Conservation (phyloP, 1,140 invertebrate species). For the Meloidogyne chitwoodi region DNA sequence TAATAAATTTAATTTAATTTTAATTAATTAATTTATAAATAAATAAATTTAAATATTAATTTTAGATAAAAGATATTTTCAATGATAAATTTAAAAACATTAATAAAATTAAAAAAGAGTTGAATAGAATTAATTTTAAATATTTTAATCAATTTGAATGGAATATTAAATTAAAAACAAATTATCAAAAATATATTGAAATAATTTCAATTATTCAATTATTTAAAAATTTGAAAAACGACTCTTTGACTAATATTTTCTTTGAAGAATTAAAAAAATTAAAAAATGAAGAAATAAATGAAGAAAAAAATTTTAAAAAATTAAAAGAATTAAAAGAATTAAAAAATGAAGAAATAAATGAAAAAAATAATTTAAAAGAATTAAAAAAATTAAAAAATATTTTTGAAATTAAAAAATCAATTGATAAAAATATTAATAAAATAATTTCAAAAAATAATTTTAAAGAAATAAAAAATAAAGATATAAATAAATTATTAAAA, state of each 20-base stretch:
- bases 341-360: background rate
- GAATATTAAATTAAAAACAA: background rate
- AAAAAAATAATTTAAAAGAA: background rate
- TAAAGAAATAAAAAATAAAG: background rate
- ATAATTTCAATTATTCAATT: background rate
- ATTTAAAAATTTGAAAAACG: no score
- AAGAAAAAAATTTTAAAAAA: background rate
- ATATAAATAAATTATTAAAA: no score
- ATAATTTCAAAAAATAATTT: no score
- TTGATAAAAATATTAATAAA: no score
- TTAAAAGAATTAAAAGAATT: no score
- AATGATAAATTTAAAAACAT: background rate
- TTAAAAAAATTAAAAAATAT: background rate
- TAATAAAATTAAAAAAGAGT: background rate
- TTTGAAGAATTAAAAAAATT: background rate
- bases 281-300: no score
- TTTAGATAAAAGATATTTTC: background rate
- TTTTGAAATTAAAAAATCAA: background rate
- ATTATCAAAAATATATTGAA: background rate
- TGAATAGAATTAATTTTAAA: background rate
- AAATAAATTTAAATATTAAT: background rate
- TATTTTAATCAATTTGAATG: background rate
- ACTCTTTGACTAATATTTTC: no score
- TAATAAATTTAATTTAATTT: no score
- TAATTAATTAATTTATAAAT: background rate